Percentiles rank a stretch among this genome's conserved stretches.
Conservation (phyloP, 2,888 invertebrate species). For the Kryphioiulus occultus region DNA sequence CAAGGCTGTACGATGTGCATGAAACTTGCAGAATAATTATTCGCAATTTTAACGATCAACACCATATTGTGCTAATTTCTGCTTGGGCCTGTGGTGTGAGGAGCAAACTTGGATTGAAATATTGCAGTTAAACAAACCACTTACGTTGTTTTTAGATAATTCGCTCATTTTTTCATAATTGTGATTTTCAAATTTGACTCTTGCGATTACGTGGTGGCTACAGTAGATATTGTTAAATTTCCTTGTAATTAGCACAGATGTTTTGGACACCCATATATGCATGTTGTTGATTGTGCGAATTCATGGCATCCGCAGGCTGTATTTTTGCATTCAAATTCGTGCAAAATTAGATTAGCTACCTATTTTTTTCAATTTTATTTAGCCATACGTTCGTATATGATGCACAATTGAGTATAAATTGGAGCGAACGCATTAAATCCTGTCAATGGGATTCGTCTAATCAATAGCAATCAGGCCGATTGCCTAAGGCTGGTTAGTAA, state of each 20-base stretch:
- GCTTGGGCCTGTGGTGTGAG: too few relatives aligned
- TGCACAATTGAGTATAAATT: neutral
- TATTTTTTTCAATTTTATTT: neutral
- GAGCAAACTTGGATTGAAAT: too few relatives aligned
- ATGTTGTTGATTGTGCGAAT: too few relatives aligned
- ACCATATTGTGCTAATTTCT: neutral
- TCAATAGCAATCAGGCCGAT: neutral
- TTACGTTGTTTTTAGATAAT: neutral
- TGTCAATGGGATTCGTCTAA: neutral
- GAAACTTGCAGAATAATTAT: neutral
- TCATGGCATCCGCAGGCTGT: too few relatives aligned
- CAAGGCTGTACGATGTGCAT: neutral
- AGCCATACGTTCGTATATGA: too few relatives aligned
- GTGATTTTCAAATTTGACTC: neutral
- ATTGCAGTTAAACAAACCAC: too few relatives aligned
- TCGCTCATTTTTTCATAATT: neutral
- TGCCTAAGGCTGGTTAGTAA: neutral
- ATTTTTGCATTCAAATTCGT: too few relatives aligned
- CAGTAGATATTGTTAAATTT: too few relatives aligned
- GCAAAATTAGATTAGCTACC: too few relatives aligned
- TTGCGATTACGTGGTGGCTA: neutral
- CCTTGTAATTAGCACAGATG: too few relatives aligned
- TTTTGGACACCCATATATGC: too few relatives aligned
- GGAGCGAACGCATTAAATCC: neutral
- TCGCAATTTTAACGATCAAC: neutral